Evolutionary conservation across 30 jellyfish, hydroid and myxozoan genomes (phyloP).

Genomic region (Hydractinia symbiolongicarpus): DNA sequence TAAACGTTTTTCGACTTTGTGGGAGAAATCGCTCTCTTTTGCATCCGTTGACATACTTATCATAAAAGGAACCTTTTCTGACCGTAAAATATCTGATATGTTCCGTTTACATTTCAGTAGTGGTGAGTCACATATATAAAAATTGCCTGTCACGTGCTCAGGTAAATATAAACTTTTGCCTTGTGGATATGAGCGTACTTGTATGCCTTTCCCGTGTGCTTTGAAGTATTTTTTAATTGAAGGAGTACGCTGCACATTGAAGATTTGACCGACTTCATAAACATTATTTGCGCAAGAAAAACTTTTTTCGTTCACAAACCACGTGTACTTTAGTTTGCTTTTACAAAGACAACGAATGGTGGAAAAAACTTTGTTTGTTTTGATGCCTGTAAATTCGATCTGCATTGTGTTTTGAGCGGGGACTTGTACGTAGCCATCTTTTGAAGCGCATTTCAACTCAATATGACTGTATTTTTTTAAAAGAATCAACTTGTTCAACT

Average conservation of each 20-base stretch:
- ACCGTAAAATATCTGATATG: too few relatives aligned
- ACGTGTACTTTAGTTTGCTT: background rate
- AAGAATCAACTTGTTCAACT: background rate
- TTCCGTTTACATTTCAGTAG: too few relatives aligned
- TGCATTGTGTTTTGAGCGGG: background rate
- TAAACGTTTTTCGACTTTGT: background rate
- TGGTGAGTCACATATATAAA: background rate
- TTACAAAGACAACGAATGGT: background rate
- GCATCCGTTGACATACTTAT: too few relatives aligned
- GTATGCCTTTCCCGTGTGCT: background rate
- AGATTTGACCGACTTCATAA: conserved; percentile 5
- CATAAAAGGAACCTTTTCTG: too few relatives aligned
- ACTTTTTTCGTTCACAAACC: background rate
- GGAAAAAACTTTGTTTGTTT: background rate
- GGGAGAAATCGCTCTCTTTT: too few relatives aligned
- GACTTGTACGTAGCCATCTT: background rate
- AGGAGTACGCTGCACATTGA: background rate
- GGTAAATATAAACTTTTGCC: conserved; percentile 1
- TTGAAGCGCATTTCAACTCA: background rate
- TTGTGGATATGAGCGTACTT: background rate
- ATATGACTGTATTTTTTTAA: background rate
- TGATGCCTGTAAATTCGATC: background rate
- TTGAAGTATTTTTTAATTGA: background rate
- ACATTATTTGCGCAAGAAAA: background rate
- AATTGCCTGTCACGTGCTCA: background rate